Percentiles rank a stretch among this genome's conserved stretches.
These are phyloP conservation scores for Folsomia manolachei DNA, from an alignment of 2,888 invertebrate genomes.

Conservation along the genomic window DNA sequence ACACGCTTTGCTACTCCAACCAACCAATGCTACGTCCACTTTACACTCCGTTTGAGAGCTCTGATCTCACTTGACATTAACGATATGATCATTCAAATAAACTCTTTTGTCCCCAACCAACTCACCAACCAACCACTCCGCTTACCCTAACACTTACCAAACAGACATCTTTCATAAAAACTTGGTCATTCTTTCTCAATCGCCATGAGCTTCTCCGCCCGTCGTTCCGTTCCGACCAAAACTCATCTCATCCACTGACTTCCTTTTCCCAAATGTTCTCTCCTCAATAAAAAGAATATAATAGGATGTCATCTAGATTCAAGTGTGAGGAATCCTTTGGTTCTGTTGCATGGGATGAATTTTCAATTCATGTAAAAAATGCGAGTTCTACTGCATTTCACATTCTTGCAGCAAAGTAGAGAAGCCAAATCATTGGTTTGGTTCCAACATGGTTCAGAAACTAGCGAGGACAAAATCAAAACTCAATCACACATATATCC, in stretches of 20 bases:
- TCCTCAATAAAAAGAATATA: too few relatives aligned
- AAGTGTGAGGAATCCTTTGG: too few relatives aligned
- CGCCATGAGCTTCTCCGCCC: background rate
- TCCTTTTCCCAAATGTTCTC: background rate
- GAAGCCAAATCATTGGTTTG: too few relatives aligned
- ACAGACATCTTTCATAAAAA: background rate
- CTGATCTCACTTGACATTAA: conserved; percentile 8
- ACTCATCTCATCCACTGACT: background rate
- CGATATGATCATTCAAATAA: conserved; percentile 8
- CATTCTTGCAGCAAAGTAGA: too few relatives aligned
- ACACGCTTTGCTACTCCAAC: background rate
- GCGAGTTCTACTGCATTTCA: too few relatives aligned
- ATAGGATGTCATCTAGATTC: too few relatives aligned
- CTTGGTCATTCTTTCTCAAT: background rate
- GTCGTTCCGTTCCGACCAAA: background rate
- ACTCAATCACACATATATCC: too few relatives aligned
- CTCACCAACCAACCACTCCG: background rate
- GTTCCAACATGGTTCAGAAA: too few relatives aligned
- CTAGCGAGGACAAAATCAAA: too few relatives aligned
- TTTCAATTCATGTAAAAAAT: too few relatives aligned
- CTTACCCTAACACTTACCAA: too few relatives aligned
- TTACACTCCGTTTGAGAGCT: conserved; percentile 7
- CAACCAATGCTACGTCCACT: conserved; percentile 11
- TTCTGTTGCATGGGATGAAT: too few relatives aligned
- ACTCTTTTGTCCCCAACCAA: conserved; percentile 5